Conservation (phyloP, 2,888 invertebrate genomes). For the Hyppa rectilinea region DNA sequence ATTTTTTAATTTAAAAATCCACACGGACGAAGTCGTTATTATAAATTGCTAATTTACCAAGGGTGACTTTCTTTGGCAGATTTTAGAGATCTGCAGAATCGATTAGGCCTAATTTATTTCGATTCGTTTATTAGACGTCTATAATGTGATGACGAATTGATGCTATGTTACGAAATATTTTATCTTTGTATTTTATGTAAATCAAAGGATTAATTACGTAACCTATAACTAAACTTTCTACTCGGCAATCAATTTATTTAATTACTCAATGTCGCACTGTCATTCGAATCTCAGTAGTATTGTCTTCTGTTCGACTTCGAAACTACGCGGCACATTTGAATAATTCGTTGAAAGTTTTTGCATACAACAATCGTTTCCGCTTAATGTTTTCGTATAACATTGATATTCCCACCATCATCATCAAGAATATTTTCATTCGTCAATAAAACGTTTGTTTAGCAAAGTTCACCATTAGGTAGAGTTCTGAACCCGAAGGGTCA, state of each 20-base stretch:
- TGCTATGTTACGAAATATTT: slow-evolving; percentile 28
- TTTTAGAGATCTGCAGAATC: background rate
- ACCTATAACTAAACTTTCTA: slow-evolving; percentile 49
- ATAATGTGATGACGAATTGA: slow-evolving; percentile 19
- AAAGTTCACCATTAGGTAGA: slow-evolving; percentile 26
- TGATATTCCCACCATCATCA: slow-evolving; percentile 52
- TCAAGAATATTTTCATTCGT: slow-evolving; percentile 35
- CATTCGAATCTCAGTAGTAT: slow-evolving; percentile 40
- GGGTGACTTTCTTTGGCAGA: slow-evolving; percentile 8
- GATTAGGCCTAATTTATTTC: background rate
- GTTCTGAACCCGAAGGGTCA: too few species aligned
- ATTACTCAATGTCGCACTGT: slow-evolving; percentile 48
- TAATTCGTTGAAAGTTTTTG: slow-evolving; percentile 57
- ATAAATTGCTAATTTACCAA: background rate
- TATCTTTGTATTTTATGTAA: slow-evolving; percentile 21
- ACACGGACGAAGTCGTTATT: too few species aligned
- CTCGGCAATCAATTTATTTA: slow-evolving; percentile 52
- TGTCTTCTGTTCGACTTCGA: slow-evolving; percentile 38
- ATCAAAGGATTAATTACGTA: slow-evolving; percentile 42
- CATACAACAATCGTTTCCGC: slow-evolving; percentile 38
- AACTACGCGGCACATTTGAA: slow-evolving; percentile 45
- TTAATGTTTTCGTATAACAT: slow-evolving; percentile 32
- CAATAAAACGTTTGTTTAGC: slow-evolving; percentile 44
- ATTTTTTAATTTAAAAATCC: too few species aligned
- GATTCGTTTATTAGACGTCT: background rate